Conservation (phyloP, 2,888 invertebrate genomes). For the Dryobota labecula region DNA sequence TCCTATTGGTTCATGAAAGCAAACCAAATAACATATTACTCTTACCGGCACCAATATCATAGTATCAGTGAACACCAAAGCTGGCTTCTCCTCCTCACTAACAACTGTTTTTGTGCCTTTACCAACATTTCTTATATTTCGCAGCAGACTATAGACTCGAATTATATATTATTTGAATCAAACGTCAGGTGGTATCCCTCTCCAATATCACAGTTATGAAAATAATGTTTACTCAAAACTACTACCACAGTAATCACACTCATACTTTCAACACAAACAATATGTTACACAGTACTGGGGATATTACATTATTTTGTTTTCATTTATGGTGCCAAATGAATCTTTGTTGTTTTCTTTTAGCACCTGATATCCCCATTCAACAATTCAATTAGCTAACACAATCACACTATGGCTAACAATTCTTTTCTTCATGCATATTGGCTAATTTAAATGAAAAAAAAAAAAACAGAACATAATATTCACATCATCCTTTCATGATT, state of each 20-base stretch:
- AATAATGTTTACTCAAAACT: conserved; percentile 78
- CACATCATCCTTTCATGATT: conserved; percentile 38
- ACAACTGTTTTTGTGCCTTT: conserved; percentile 83
- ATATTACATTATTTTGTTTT: conserved; percentile 45
- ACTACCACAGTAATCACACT: conserved; percentile 75
- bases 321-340: conserved; percentile 37
- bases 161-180: conserved; percentile 75
- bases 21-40: conserved; percentile 80
- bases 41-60: conserved; percentile 85
- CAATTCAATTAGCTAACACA: conserved; percentile 53
- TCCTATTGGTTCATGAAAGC: conserved; percentile 87
- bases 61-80: conserved; percentile 86
- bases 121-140: conserved; percentile 79
- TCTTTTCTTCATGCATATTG: conserved; percentile 47
- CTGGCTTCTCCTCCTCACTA: conserved; percentile 87
- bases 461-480: conserved; percentile 47
- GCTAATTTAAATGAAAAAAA: conserved; percentile 46
- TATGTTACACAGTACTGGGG: conserved; percentile 57
- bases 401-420: conserved; percentile 55
- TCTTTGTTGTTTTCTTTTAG: conserved; percentile 25
- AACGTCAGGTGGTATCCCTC: conserved; percentile 81
- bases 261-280: conserved; percentile 75
- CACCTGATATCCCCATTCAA: conserved; percentile 55
- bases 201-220: conserved; percentile 88
- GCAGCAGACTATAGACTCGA: conserved; percentile 72